phyloP scores from a whole-genome alignment of 2,888 invertebrate species.

The Stegophylla sp. region DNA sequence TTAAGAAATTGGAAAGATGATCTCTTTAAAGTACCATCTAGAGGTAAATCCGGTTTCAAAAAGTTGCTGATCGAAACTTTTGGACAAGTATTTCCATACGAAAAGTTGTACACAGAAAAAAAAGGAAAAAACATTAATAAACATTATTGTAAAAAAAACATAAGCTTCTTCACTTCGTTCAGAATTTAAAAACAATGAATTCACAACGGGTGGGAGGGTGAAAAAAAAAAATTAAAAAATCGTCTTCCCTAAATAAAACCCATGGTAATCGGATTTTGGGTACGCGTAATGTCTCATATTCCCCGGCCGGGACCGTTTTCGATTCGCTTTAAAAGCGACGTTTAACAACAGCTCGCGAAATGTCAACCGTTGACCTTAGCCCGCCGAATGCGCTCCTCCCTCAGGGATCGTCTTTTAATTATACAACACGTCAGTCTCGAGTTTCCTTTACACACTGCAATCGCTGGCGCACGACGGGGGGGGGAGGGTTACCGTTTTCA shows the following conservation, averaged over 20 bases:
- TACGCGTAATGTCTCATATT: constrained; percentile 28
- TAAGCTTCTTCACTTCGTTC: no score
- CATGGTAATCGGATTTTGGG: constrained; percentile 37
- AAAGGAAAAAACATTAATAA: no score
- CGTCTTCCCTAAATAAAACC: constrained; percentile 25
- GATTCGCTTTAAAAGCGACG: constrained; percentile 58
- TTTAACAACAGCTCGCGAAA: constrained; percentile 54
- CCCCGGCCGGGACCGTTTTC: constrained; percentile 53
- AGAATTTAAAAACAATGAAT: no score
- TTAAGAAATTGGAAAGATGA: no score
- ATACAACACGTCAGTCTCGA: constrained; percentile 58
- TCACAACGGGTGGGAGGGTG: background rate
- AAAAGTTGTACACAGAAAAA: no score
- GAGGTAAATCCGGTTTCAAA: no score
- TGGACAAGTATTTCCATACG: no score
- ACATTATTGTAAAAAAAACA: no score
- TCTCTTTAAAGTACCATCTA: no score
- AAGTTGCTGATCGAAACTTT: no score
- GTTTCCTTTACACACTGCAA: constrained; percentile 54
- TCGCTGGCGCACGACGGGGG: constrained; percentile 45
- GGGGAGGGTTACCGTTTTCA: constrained; percentile 42
- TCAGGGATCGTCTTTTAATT: constrained; percentile 55
- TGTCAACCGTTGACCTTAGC: constrained; percentile 58
- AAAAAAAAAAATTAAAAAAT: background rate
- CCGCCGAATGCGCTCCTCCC: constrained; percentile 45